Conservation (phyloP, 1,140 invertebrate species). For the Leptinotarsa defecta region DNA sequence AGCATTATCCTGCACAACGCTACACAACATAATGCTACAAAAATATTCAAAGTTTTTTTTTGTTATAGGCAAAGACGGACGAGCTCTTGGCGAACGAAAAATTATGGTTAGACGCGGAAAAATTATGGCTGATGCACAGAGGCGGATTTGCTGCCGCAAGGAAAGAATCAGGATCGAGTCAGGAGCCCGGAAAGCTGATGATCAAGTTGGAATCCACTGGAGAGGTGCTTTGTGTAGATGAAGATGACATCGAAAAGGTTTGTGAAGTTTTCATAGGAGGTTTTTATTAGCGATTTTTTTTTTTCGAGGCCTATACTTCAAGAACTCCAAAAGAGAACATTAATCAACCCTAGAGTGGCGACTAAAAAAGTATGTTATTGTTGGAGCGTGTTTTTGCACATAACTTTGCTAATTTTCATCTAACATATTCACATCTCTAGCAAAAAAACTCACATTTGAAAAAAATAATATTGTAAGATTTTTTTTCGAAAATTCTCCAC, state of each 20-base stretch:
- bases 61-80: slow-evolving; percentile 76
- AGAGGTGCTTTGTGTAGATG: slow-evolving; percentile 83
- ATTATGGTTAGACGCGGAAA: slow-evolving; percentile 78
- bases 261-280: neutral
- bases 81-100: slow-evolving; percentile 80
- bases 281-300: neutral
- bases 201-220: slow-evolving; percentile 78
- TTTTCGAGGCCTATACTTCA: no score
- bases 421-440: no score
- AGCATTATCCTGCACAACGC: no score
- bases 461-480: no score
- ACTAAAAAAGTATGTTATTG: no score
- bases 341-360: neutral
- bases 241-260: slow-evolving; percentile 88
- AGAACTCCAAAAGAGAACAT: no score
- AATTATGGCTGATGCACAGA: slow-evolving; percentile 88
- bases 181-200: slow-evolving; percentile 66
- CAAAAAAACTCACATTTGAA: no score
- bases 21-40: no score
- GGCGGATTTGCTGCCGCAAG: slow-evolving; percentile 84
- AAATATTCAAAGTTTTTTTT: slow-evolving; percentile 24
- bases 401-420: no score
- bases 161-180: slow-evolving; percentile 60
- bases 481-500: no score
- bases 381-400: no score